Percentiles rank a stretch among this genome's conserved stretches.
phyloP scores from a whole-genome alignment of 1,140 invertebrate genomes.

The Sitophilus oryzae region DNA sequence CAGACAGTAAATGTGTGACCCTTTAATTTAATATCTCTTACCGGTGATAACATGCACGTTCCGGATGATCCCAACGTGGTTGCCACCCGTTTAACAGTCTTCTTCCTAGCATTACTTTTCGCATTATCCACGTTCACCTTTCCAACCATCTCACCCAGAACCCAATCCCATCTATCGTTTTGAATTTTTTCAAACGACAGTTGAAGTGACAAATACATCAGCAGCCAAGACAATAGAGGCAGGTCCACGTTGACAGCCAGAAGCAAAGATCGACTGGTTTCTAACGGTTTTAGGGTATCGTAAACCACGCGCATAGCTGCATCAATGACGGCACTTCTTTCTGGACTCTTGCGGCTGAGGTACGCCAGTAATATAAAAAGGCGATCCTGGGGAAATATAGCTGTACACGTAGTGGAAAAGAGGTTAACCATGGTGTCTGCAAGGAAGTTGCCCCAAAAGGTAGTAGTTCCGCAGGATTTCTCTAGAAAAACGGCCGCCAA shows the following conservation, averaged over 20 bases:
- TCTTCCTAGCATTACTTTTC: constrained; percentile 28
- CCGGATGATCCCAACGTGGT: constrained; percentile 12
- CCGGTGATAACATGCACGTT: constrained; percentile 1
- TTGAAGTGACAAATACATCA: constrained; percentile 71
- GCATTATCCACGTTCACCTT: constrained; percentile 41
- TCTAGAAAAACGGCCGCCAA: constrained; percentile 70
- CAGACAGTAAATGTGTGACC: no score
- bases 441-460: constrained; percentile 86
- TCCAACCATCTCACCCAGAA: constrained; percentile 52
- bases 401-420: constrained; percentile 70
- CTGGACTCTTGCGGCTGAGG: constrained; percentile 72
- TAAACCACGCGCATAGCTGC: constrained; percentile 56
- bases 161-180: constrained; percentile 69
- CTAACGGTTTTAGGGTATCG: constrained; percentile 51
- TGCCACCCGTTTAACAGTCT: constrained; percentile 26
- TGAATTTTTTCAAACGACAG: constrained; percentile 52
- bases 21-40: constrained; percentile 21
- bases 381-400: constrained; percentile 79
- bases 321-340: constrained; percentile 58
- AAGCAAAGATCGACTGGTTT: constrained; percentile 44
- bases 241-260: constrained; percentile 52
- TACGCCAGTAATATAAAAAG: constrained; percentile 83
- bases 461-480: constrained; percentile 67
- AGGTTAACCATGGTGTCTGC: constrained; percentile 71
- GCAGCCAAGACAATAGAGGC: constrained; percentile 69